Conservation (phyloP, 2,113 vertebrate species). For the Platysternon megacephalum region DNA sequence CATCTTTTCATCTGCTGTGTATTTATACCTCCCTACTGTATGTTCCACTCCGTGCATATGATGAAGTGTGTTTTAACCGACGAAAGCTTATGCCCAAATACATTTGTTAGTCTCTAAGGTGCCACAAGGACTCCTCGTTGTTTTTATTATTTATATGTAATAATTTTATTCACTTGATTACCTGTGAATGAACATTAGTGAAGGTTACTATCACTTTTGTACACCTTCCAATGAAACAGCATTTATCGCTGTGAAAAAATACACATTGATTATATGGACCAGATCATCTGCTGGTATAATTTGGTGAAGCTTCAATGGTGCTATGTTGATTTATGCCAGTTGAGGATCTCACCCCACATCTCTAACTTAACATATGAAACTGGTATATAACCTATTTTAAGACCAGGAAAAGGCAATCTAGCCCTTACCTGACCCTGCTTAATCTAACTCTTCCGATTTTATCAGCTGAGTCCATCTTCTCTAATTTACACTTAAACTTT, state of each 20-base stretch:
- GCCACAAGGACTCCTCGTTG: too few relatives aligned
- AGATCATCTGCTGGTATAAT: background rate
- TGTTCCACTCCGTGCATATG: too few relatives aligned
- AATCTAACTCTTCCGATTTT: constrained; percentile 10
- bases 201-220: constrained; percentile 7
- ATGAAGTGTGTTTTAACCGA: too few relatives aligned
- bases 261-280: background rate
- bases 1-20: too few relatives aligned
- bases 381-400: background rate
- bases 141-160: background rate
- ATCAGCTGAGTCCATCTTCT: background rate
- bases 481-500: background rate
- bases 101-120: too few relatives aligned
- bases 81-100: too few relatives aligned
- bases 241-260: background rate
- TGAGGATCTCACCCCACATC: background rate
- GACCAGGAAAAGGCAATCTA: background rate
- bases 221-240: background rate
- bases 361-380: background rate
- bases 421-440: background rate
- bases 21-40: too few relatives aligned
- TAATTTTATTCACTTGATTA: background rate
- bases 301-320: background rate
- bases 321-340: background rate
- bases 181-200: background rate